Evolutionary conservation across 2,888 invertebrate species (phyloP), one percentile per base, ranked within the genome.

Genomic region (Andrena bucephala): DNA sequence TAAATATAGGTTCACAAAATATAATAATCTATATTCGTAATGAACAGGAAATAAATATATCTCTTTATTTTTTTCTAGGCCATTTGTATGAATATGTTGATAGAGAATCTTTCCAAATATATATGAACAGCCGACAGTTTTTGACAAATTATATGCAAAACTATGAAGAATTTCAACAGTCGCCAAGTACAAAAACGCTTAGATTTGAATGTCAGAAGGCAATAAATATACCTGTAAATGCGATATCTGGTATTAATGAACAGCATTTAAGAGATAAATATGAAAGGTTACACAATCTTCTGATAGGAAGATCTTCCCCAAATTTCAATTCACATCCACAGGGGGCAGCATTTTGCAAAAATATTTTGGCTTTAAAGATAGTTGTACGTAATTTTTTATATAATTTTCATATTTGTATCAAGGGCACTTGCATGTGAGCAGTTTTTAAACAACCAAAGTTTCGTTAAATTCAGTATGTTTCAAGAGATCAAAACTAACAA

Each of bases 171-270:
- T 94, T 98, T 60, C 91, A 96, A 77, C 94, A 95, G 27, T 96
- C 97, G 91, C 94, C 94, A 20, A 94, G 94, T 62, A 94, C 96
- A 85, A 98, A 98, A 93, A 96, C 97, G 91, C 97, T 97, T 92
- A 95, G 96, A 90, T 97, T 97, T 94, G 97, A 97, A 85, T 97
- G 97, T 86, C 97, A 97, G 93, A 98, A 98, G 93, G 97, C 97
- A 72, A 96, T 98, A 3, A 98, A 97, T 92, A 97, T 97, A 68
- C 97, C 98, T 2, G 96, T 98, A 0, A 99, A 99, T 94, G 96
- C 98, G 8, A 96, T 99, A 76, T 97, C 98, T 4, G 96, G 96
- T 2, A 96, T 96, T 0, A 97, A 96, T 90, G 95, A 96, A 0
- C 94, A 95, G 57, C 98, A 98, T 93, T 95, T 97, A 84, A 94